Conservation (phyloP, 1,140 invertebrate genomes). For the Chrysoperla carnea region DNA sequence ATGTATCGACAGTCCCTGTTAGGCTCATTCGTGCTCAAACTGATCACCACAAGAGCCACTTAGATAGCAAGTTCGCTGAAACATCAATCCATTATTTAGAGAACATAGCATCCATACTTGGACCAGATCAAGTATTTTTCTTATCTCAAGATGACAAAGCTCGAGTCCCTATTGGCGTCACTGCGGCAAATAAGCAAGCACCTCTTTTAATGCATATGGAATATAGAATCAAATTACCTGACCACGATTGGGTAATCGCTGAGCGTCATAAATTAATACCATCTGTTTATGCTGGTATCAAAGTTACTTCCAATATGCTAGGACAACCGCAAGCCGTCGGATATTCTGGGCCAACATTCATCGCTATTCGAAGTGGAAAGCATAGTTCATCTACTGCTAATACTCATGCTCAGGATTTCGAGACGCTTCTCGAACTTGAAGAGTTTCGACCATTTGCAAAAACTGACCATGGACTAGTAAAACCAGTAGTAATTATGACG, state of each 20-base stretch:
- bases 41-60: slow-evolving; percentile 13
- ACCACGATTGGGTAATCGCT: slow-evolving; percentile 23
- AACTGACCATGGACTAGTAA: too few species aligned
- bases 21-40: slow-evolving; percentile 12
- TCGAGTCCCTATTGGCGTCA: slow-evolving; percentile 13
- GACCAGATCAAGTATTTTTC: slow-evolving; percentile 9
- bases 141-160: slow-evolving; percentile 13
- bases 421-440: too few species aligned
- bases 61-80: slow-evolving; percentile 11
- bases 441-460: too few species aligned
- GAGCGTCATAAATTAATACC: slow-evolving; percentile 21
- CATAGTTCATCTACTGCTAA: slow-evolving; percentile 2
- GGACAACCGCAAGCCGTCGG: slow-evolving; percentile 13
- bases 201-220: slow-evolving; percentile 23
- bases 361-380: slow-evolving; percentile 19
- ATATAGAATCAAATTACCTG: slow-evolving; percentile 19
- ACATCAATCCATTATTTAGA: slow-evolving; percentile 13
- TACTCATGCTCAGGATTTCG: slow-evolving; percentile 13
- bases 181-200: slow-evolving; percentile 16
- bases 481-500: too few species aligned
- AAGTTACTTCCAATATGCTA: slow-evolving; percentile 9
- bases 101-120: slow-evolving; percentile 10
- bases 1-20: too few species aligned
- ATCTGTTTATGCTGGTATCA: slow-evolving; percentile 8
- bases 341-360: slow-evolving; percentile 22